Base-by-base conservation (phyloP, 1,140 invertebrate genomes). In the Drosophila micromelanica region DNA sequence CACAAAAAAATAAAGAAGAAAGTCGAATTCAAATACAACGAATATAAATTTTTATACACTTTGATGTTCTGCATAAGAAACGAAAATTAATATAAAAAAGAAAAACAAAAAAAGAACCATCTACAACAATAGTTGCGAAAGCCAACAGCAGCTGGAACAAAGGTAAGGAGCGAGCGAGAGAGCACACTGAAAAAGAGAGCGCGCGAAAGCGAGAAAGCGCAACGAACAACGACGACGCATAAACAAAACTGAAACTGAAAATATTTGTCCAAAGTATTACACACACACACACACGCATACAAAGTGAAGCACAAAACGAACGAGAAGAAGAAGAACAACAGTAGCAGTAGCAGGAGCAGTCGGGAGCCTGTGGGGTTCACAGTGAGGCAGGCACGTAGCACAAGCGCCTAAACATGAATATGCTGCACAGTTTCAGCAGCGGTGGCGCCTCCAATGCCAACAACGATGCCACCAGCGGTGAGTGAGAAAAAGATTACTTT, bases 401-500 rank as follows among this genome's bases (percentile, higher is more conserved):
- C 42, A 12, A 35, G 17, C 32, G 51, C 9, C 49, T 12, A 49
- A 23, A 87, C 48, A 91, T 91, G 90, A 91, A 91, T 73, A 91
- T 91, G 82, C 63, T 91, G 77, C 90, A 91, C 73, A 90, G 90
- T 74, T 91, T 91, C 67, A 80, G 90, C 54, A 73, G 84, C 63
- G 84, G 85, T 56, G 81, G 80, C 30, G 73, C 76, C 76, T 72
- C 62, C 62, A 90, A 55, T 51, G 65, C 72, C 73, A 56, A 76
- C 49, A 76, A 87, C 71, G 87, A 87, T 78, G 79, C 64, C 76
- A 77, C 32, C 63, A 80, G 77, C 80, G 90, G 90, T 91, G 71
- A 91, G 90, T 91, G 60, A 59, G 60, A 63, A 69, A 69, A 71
- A 78, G 57, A 56, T 80, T 73, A 72, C 73, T 64, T 60, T 80